Percentiles rank a stretch among this genome's conserved stretches.
Conservation (phyloP, 2,113 vertebrate species). For the Phodopus roborovskii region DNA sequence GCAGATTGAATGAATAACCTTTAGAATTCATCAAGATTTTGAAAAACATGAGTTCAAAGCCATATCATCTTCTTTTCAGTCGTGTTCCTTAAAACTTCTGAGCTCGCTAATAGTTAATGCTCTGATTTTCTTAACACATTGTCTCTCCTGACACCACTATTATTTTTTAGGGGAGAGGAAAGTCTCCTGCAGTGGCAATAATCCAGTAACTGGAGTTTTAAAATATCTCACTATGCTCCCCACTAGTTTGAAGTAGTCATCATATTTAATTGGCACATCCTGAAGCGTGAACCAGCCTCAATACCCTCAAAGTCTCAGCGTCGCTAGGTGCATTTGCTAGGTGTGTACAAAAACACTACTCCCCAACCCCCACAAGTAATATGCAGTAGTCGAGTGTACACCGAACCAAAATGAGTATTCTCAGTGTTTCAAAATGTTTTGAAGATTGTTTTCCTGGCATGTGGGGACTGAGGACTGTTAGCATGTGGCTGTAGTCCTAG, state of each 20-base stretch:
- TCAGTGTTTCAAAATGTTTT: neutral
- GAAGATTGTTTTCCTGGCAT: neutral
- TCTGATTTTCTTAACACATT: slow-evolving; percentile 73
- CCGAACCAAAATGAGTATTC: neutral
- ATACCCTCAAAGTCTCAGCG: neutral
- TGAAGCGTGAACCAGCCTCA: slow-evolving; percentile 56
- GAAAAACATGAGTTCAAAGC: slow-evolving; percentile 26
- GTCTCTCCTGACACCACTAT: slow-evolving; percentile 67
- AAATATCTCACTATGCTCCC: slow-evolving; percentile 74
- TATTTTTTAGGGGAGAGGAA: slow-evolving; percentile 64
- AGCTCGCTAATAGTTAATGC: slow-evolving; percentile 69
- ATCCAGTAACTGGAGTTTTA: slow-evolving; percentile 69
- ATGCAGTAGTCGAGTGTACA: neutral
- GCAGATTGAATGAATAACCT: neutral
- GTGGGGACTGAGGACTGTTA: neutral
- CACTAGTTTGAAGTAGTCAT: slow-evolving; percentile 77
- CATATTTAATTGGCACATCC: slow-evolving; percentile 83
- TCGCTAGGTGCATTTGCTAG: neutral
- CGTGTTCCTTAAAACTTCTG: slow-evolving; percentile 58
- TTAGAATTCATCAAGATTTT: slow-evolving; percentile 7
- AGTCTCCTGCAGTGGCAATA: slow-evolving; percentile 64
- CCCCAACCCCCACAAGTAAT: neutral
- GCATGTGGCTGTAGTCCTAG: neutral
- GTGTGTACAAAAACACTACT: neutral
- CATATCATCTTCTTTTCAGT: slow-evolving; percentile 30